Evolutionary conservation across 1,140 invertebrate species (phyloP).

Genomic region (Bombus sylvicola): DNA sequence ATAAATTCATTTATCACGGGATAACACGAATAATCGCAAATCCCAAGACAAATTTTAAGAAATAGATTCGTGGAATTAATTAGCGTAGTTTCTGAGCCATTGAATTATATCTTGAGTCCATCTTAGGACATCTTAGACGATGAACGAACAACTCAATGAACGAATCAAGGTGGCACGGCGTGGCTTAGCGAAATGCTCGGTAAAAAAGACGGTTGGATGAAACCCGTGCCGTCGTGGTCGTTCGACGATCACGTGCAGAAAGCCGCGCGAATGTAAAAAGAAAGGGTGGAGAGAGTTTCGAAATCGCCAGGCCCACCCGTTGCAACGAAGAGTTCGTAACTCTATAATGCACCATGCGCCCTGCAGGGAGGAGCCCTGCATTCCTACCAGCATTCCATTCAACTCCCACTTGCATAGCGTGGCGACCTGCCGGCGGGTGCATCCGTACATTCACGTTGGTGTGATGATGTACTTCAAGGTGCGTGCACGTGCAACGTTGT

Average conservation of each 20-base stretch:
- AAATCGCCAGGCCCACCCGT: conserved; percentile 65
- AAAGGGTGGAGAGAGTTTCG: conserved; percentile 36
- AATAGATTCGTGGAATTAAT: neutral
- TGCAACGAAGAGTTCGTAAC: conserved; percentile 68
- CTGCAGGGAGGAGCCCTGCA: conserved; percentile 62
- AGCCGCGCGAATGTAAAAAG: conserved; percentile 51
- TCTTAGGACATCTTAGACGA: neutral
- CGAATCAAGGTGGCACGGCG: neutral
- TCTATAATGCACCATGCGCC: conserved; percentile 64
- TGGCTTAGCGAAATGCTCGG: neutral
- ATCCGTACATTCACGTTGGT: conserved; percentile 51
- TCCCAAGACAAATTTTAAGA: too few relatives aligned
- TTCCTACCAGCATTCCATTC: conserved; percentile 67
- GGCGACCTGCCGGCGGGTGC: conserved; percentile 57
- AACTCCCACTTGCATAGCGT: conserved; percentile 61
- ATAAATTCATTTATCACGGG: too few relatives aligned
- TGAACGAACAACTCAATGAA: neutral
- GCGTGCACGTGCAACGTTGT: conserved; percentile 39
- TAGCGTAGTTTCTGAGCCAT: too few relatives aligned
- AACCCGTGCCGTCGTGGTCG: conserved; percentile 35
- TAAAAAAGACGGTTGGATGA: conserved; percentile 4
- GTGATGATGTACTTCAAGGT: conserved; percentile 45
- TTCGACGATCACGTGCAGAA: conserved; percentile 46
- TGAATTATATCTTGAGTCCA: neutral
- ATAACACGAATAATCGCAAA: too few relatives aligned